Evolutionary conservation across 1,140 invertebrate genomes (phyloP), one percentile per base, ranked within the genome.

Genomic region (Rhyacophila brunnea): DNA sequence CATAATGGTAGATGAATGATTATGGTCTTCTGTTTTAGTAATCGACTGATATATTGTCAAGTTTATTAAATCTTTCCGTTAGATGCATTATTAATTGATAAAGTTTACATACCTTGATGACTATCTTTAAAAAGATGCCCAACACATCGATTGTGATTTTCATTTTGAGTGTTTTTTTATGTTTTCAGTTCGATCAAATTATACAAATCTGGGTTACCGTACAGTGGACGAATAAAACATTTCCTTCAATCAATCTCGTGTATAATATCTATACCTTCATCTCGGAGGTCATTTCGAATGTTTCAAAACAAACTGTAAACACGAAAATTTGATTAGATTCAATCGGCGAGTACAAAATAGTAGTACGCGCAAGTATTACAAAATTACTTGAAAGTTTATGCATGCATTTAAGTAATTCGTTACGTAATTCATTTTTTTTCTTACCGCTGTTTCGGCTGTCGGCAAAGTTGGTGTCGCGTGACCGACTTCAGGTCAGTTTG

Each of bases 71-170:
- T 28, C 9, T 28, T 28, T 28, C 23, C n/a, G n/a, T 28, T 28
- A 28, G 9, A 3, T 5, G 4, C 23, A 28, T 9, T 5, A 28
- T 28, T 28, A 5, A 28, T 28, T 28, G 23, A 28, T 28, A 28
- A 10, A 32, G 14, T 10, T 34, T 47, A 57, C 60, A 71, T 71
- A 79, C 76, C 74, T 70, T 77, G 66, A 79, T 65, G 38, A 79
- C 76, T 57, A 79, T 71, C 74, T 79, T 79, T 52, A 79, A 68
- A 65, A 77, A 77, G 63, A 79, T 73, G 20, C 77, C 77, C 67
- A 79, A 67, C 13, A 79, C 75, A 49, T 79, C 77, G 42, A 79
- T 71, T 18, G 74, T 73, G 66, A 79, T 76, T 72, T 77, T 79
- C 77, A 79, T 79, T 49, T 70, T 73, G 70, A n/a, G 18, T 57